A percentile compares a stretch with the other conserved stretches of the same genome.
Evolutionary conservation across 92 coral and sea anemone genomes (phyloP).

Genomic region (Muricea muricata): DNA sequence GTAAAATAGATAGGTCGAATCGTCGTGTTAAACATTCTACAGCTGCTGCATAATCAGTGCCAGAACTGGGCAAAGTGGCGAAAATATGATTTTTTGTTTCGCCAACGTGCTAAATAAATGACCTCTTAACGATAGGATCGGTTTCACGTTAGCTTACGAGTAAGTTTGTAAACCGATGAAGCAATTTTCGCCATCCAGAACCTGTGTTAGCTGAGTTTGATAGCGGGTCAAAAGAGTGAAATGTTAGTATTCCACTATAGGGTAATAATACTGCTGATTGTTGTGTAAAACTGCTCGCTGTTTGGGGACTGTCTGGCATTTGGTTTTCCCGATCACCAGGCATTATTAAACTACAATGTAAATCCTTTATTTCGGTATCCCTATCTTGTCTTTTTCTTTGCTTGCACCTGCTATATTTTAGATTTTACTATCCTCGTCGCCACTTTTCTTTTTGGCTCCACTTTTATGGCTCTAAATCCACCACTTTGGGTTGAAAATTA

Average conservation of each 20-base stretch:
- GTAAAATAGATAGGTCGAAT: conserved; percentile 39
- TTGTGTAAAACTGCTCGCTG: not conserved
- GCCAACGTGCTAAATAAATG: no score
- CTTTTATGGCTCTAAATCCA: no score
- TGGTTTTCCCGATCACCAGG: not conserved
- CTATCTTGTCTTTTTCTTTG: no score
- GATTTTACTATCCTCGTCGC: no score
- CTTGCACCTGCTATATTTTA: no score
- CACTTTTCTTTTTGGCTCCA: no score
- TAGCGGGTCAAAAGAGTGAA: conserved; percentile 58
- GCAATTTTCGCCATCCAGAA: conserved; percentile 33
- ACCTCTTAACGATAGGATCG: no score
- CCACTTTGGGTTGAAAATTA: no score
- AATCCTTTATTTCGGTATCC: no score
- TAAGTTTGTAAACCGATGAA: no score
- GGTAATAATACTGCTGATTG: conserved; percentile 2
- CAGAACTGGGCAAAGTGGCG: conserved; percentile 42
- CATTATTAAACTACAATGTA: no score
- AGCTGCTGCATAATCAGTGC: conserved; percentile 32
- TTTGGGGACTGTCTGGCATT: not conserved
- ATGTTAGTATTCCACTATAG: conserved; percentile 56
- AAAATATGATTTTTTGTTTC: conserved; percentile 44
- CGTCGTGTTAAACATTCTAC: conserved; percentile 17
- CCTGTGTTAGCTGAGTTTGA: conserved; percentile 44
- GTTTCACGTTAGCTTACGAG: no score